Conservation (phyloP, 2,797 vertebrate species). For the Oreonectes daqikongensis region DNA sequence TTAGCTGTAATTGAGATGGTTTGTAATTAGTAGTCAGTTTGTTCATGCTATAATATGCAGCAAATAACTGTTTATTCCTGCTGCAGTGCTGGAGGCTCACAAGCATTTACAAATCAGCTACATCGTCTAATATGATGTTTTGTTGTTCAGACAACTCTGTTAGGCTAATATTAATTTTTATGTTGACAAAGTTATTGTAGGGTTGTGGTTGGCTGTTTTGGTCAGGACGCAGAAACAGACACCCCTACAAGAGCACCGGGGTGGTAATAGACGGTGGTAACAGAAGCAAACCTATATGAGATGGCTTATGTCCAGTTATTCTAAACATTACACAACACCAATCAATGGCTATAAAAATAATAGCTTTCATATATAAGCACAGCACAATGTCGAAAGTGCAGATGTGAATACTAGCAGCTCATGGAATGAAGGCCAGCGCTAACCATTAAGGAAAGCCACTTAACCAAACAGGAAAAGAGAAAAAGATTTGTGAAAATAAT, state of each 20-base stretch:
- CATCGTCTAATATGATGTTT: too few relatives aligned
- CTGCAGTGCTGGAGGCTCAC: too few relatives aligned
- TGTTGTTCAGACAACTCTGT: too few relatives aligned
- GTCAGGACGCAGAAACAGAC: too few relatives aligned
- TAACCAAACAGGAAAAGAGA: too few relatives aligned
- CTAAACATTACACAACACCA: slow-evolving; percentile 56
- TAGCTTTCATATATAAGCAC: slow-evolving; percentile 68
- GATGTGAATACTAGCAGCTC: slow-evolving; percentile 68
- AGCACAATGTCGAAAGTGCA: slow-evolving; percentile 64
- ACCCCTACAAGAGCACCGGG: too few relatives aligned
- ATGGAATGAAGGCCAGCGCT: slow-evolving; percentile 52
- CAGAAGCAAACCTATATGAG: slow-evolving; percentile 5
- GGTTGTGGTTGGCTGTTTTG: background rate
- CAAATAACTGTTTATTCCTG: slow-evolving; percentile 4
- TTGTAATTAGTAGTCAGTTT: slow-evolving; percentile 13
- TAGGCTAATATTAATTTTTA: background rate
- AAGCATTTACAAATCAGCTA: too few relatives aligned
- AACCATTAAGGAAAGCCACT: slow-evolving; percentile 48
- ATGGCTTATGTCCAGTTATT: slow-evolving; percentile 25
- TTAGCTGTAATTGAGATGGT: background rate
- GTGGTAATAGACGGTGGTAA: background rate
- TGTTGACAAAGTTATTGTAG: too few relatives aligned
- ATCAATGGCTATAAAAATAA: slow-evolving; percentile 65
- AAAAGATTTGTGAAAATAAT: slow-evolving; percentile 36
- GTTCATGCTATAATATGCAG: background rate